Evolutionary conservation across 2,888 invertebrate species (phyloP), one percentile per base, ranked within the genome.

Genomic region (Chalcosyrphus nemorum): DNA sequence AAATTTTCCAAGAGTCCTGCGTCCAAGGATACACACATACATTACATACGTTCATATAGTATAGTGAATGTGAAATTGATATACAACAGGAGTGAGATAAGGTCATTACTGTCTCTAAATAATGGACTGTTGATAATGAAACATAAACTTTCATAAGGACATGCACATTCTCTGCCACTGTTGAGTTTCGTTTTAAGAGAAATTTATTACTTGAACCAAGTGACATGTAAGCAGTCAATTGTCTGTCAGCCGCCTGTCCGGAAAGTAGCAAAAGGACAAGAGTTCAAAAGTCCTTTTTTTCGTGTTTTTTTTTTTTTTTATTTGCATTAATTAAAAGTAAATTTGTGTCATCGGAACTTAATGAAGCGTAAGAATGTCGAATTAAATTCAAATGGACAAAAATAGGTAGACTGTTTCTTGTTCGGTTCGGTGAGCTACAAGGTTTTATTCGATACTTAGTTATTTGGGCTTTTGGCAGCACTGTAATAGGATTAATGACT

Each of bases 61-160:
- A n/a, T n/a, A n/a, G n/a, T 52, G 32, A 70, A 45, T 45, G 17
- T 19, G 24, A 65, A 57, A 45, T 45, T 56, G 43, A 70, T 70
- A 17, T 47, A 24, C 56, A 13, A 32, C 17, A 32, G 41, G 27
- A 27, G 35, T 52, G 21, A 57, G 57, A 81, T 70, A 81, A 70
- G 57, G 27, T 70, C 76, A 52, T 65, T 63, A 38, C 57, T 65
- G 75, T 70, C 63, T 65, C 56, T 57, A 52, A 65, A 76, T 81
- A 76, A 81, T 76, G 63, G 57, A 17, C 63, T 81, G 63, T 57
- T 76, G 63, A 76, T 81, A 76, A 81, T 70, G 81, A 76, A 70
- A 70, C 76, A 71, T 81, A 81, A 81, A 76, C 57, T 70, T 70
- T 65, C 43, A 65, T 71, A 70, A 43, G 45, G 35, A 57, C 32